phyloP scores from a whole-genome alignment of 2,113 vertebrate genomes.

The Gadus chalcogrammus region DNA sequence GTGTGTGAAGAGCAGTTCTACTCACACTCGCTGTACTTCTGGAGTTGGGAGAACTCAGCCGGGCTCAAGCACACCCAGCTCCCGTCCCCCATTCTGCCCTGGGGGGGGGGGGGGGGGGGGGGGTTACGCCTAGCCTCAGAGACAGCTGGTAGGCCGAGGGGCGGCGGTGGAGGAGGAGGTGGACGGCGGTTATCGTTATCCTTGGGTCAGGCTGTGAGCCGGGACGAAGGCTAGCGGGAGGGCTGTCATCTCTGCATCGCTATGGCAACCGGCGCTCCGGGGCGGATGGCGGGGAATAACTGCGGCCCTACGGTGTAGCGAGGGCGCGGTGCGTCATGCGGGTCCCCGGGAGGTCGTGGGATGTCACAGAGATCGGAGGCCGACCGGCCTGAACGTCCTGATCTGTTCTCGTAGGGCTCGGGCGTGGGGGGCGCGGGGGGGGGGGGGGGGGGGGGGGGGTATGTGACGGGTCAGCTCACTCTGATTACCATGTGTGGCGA shows the following conservation, averaged over 20 bases:
- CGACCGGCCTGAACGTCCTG: no score
- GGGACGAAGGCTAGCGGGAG: constrained; percentile 20
- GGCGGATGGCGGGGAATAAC: constrained; percentile 5
- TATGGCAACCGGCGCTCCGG: not conserved
- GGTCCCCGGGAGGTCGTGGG: no score
- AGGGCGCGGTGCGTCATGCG: no score
- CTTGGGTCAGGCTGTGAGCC: constrained; percentile 30
- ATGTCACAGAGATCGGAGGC: no score
- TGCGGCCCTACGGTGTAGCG: no score
- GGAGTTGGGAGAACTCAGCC: constrained; percentile 86
- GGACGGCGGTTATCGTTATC: constrained; percentile 41
- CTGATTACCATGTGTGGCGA: no score
- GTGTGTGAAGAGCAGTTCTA: constrained; percentile 35
- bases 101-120: constrained; percentile 14
- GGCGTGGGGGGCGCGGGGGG: no score
- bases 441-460: no score
- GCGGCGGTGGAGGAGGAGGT: not conserved
- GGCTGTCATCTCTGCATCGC: constrained; percentile 44
- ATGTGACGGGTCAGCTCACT: no score
- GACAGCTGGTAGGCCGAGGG: not conserved
- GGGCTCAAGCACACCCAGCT: constrained; percentile 87
- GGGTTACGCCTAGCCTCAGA: not conserved
- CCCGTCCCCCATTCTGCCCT: constrained; percentile 78
- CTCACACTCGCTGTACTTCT: constrained; percentile 94
- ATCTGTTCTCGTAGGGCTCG: no score